Percentiles rank a stretch among this genome's conserved stretches.
phyloP scores from a whole-genome alignment of 1,140 invertebrate species.

The Belonocnema kinseyi region DNA sequence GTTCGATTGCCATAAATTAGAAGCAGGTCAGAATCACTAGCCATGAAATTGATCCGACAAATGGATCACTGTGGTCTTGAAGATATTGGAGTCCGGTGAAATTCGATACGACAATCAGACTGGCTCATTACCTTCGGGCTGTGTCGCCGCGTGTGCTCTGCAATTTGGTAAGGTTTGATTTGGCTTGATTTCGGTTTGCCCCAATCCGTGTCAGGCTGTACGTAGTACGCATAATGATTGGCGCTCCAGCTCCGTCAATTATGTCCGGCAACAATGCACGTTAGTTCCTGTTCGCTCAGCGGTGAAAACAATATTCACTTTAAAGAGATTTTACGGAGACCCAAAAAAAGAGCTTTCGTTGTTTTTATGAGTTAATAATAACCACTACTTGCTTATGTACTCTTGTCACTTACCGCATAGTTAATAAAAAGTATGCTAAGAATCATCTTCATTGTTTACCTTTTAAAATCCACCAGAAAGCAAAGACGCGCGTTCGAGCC shows the following conservation, averaged over 20 bases:
- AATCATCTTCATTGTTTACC: background rate
- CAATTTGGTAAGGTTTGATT: slow-evolving; percentile 60
- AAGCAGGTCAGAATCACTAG: no score
- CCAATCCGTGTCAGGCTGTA: slow-evolving; percentile 61
- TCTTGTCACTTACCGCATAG: slow-evolving; percentile 1
- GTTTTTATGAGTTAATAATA: slow-evolving; percentile 13
- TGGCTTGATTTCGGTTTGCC: slow-evolving; percentile 62
- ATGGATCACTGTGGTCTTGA: slow-evolving; percentile 1
- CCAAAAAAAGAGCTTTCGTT: background rate
- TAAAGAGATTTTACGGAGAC: slow-evolving; percentile 3
- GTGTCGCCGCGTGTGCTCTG: slow-evolving; percentile 42
- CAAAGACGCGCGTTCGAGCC: no score
- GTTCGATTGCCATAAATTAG: no score
- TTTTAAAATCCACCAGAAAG: background rate
- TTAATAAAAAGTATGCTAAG: background rate
- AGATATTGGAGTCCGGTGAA: slow-evolving; percentile 28
- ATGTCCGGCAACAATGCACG: slow-evolving; percentile 30
- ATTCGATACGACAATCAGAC: slow-evolving; percentile 44
- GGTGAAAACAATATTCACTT: slow-evolving; percentile 19
- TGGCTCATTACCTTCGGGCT: slow-evolving; percentile 51
- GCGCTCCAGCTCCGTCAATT: slow-evolving; percentile 44
- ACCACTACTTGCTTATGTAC: background rate
- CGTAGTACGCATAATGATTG: slow-evolving; percentile 56
- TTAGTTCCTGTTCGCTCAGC: slow-evolving; percentile 4
- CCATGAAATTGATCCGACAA: background rate